A percentile compares a stretch with the other conserved stretches of the same genome.
Evolutionary conservation across 2,113 vertebrate genomes (phyloP).

Genomic region (Malaclemys terrapin): DNA sequence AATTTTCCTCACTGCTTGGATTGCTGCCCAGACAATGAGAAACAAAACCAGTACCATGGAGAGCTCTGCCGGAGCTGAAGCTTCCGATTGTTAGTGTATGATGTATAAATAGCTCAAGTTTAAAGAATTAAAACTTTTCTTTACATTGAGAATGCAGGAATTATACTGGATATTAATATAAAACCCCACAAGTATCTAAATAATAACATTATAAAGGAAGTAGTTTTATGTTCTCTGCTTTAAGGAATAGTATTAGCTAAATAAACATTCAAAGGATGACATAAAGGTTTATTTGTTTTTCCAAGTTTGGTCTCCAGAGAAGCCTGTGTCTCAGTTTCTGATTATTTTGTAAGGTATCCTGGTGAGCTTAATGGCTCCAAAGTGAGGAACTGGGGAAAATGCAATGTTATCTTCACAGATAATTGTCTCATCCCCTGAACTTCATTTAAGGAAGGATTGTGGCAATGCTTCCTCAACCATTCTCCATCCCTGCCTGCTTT

Average conservation of each 20-base stretch:
- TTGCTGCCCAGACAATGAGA: accelerated
- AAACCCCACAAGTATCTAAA: neutral
- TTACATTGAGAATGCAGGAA: neutral
- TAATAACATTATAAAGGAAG: neutral
- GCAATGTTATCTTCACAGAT: neutral
- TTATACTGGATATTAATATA: neutral
- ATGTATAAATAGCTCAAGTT: neutral
- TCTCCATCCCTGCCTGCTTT: neutral
- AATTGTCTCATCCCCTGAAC: neutral
- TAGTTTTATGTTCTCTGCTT: neutral
- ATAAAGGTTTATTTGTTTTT: neutral
- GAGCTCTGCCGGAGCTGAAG: neutral
- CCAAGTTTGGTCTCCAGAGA: neutral
- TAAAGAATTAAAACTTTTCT: neutral
- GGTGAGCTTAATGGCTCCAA: neutral
- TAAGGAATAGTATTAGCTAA: neutral
- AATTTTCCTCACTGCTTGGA: neutral
- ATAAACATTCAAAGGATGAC: neutral
- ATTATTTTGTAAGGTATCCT: neutral
- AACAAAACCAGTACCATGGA: neutral
- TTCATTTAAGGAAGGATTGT: neutral
- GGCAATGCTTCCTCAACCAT: neutral
- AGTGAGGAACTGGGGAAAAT: neutral
- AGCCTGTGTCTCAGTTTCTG: neutral
- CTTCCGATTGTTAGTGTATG: neutral